phyloP scores from a whole-genome alignment of 2,888 invertebrate species.

The Pseudococcus longispinus region DNA sequence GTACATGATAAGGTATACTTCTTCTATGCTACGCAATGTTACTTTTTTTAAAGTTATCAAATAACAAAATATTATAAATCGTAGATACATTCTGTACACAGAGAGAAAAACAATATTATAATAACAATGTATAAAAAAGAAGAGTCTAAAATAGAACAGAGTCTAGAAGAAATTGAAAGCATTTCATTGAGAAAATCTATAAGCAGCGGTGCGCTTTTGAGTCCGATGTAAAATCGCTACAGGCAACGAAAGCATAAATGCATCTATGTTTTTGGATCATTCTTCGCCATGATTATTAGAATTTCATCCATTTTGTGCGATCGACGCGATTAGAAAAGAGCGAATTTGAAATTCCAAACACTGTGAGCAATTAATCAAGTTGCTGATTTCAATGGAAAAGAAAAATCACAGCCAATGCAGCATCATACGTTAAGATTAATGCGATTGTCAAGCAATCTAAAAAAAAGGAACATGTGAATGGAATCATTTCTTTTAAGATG shows the following conservation, averaged over 20 bases:
- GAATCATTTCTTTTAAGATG: background rate
- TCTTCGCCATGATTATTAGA: background rate
- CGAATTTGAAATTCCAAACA: background rate
- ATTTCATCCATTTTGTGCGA: background rate
- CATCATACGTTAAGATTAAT: background rate
- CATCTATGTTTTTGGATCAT: background rate
- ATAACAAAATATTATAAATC: background rate
- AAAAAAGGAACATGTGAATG: background rate
- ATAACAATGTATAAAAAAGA: background rate
- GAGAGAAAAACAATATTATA: background rate
- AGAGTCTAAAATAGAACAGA: background rate
- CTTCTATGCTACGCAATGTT: constrained; percentile 4
- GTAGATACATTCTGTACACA: constrained; percentile 17
- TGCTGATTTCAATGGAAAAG: background rate
- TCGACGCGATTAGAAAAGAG: background rate
- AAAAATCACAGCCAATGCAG: constrained; percentile 30
- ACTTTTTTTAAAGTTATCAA: background rate
- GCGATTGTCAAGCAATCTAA: constrained; percentile 39
- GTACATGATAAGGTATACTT: background rate
- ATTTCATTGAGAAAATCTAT: background rate
- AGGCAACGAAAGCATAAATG: background rate
- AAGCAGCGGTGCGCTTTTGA: background rate
- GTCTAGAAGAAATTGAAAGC: constrained; percentile 15
- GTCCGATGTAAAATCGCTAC: background rate
- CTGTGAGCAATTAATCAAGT: background rate